Conservation (phyloP, 1,140 invertebrate genomes). For the Rhynchophorus ferrugineus region DNA sequence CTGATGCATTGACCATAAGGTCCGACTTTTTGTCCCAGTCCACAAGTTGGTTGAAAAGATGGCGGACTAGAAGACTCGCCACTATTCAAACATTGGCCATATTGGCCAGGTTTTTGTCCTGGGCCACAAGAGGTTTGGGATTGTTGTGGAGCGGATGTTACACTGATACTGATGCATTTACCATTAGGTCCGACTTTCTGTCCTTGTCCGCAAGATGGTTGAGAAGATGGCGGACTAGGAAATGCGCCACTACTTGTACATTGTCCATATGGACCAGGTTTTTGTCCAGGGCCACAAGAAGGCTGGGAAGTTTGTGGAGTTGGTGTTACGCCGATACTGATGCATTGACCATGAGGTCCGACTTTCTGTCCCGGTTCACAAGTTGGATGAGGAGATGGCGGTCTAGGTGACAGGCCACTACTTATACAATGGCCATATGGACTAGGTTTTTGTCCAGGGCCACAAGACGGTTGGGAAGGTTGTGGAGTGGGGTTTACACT, state of each 20-base stretch:
- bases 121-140: background rate
- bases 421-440: background rate
- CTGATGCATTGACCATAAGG: background rate
- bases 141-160: background rate
- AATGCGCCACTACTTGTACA: background rate
- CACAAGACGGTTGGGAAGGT: background rate
- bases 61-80: background rate
- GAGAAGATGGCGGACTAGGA: background rate
- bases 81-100: background rate
- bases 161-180: background rate
- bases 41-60: background rate
- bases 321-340: no score
- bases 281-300: background rate
- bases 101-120: background rate
- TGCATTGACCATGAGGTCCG: background rate
- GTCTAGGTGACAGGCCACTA: background rate
- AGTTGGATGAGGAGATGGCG: background rate
- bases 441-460: background rate
- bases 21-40: background rate
- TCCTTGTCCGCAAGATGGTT: background rate
- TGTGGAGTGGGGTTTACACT: background rate
- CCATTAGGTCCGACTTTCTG: background rate
- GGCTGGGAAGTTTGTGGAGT: background rate
- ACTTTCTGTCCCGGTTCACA: background rate
- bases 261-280: background rate